These are phyloP conservation scores for Valencia hispanica DNA, from an alignment of 2,797 vertebrate species.

Conservation along the genomic window DNA sequence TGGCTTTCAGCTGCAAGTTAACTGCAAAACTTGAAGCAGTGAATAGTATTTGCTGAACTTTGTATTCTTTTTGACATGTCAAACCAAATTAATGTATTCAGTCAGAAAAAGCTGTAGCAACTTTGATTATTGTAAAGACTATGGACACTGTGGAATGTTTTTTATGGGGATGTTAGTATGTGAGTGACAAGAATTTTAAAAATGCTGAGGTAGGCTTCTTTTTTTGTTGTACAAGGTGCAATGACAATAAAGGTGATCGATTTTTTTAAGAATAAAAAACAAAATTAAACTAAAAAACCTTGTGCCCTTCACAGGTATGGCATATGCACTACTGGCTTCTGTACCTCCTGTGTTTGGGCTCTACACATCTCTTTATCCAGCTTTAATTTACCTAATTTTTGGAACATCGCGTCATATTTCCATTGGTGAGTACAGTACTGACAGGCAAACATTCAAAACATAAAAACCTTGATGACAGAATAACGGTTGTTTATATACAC, in stretches of 20 bases:
- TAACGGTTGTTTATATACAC: not conserved
- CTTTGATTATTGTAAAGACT: too few relatives aligned
- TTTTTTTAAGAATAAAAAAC: too few relatives aligned
- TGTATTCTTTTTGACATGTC: not conserved
- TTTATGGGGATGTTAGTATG: too few relatives aligned
- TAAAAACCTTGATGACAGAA: not conserved
- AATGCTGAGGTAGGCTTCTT: too few relatives aligned
- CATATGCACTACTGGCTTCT: slow-evolving; percentile 93
- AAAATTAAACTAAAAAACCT: not conserved
- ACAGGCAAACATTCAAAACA: not conserved
- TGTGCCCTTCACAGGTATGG: slow-evolving; percentile 83
- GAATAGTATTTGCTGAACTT: not conserved
- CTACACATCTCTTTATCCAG: slow-evolving; percentile 93
- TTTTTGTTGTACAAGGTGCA: too few relatives aligned
- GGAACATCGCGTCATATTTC: slow-evolving; percentile 97
- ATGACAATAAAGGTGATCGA: too few relatives aligned
- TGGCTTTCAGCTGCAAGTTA: not conserved
- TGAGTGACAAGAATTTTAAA: too few relatives aligned
- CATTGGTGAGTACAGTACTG: slow-evolving; percentile 70
- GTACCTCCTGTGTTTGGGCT: slow-evolving; percentile 92
- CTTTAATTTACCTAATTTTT: slow-evolving; percentile 92
- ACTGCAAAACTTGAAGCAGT: not conserved
- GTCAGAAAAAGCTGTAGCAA: too few relatives aligned
- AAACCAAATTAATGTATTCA: too few relatives aligned
- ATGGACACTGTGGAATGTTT: too few relatives aligned